Conservation (phyloP, 2,797 vertebrate species). For the Alauda arvensis region DNA sequence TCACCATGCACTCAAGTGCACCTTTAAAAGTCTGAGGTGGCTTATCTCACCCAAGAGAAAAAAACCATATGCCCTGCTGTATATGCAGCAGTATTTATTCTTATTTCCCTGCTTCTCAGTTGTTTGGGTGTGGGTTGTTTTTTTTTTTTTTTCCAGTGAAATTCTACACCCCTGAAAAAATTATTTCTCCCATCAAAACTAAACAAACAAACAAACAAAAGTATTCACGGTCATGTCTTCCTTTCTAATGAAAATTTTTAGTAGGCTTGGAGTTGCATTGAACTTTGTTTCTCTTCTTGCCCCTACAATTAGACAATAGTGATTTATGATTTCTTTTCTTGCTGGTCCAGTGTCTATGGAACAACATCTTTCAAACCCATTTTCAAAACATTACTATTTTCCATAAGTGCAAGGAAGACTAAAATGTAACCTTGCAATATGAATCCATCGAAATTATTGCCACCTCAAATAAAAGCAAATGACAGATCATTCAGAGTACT, state of each 20-base stretch:
- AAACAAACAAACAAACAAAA: not conserved
- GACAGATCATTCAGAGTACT: slow-evolving; percentile 7
- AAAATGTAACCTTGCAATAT: slow-evolving; percentile 11
- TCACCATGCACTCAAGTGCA: not conserved
- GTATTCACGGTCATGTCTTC: not conserved
- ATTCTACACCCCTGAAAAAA: not conserved
- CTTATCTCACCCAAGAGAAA: not conserved
- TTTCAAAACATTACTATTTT: slow-evolving; percentile 19
- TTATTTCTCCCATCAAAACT: not conserved
- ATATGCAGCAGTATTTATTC: not conserved
- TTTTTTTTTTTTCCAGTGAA: not conserved
- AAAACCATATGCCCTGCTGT: not conserved
- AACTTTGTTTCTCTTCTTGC: not conserved
- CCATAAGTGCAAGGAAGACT: not conserved
- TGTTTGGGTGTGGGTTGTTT: not conserved
- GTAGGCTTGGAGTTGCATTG: not conserved
- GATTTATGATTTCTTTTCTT: not conserved
- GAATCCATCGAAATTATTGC: slow-evolving; percentile 26
- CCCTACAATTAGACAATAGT: not conserved
- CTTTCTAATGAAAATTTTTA: not conserved
- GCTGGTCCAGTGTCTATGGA: not conserved
- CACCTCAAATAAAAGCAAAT: slow-evolving; percentile 22
- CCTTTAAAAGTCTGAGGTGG: not conserved
- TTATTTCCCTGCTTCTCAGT: not conserved
- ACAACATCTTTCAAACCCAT: not conserved